These are phyloP conservation scores for Peromyscus attwateri DNA, from an alignment of 2,797 vertebrate genomes.

Conservation along the genomic window DNA sequence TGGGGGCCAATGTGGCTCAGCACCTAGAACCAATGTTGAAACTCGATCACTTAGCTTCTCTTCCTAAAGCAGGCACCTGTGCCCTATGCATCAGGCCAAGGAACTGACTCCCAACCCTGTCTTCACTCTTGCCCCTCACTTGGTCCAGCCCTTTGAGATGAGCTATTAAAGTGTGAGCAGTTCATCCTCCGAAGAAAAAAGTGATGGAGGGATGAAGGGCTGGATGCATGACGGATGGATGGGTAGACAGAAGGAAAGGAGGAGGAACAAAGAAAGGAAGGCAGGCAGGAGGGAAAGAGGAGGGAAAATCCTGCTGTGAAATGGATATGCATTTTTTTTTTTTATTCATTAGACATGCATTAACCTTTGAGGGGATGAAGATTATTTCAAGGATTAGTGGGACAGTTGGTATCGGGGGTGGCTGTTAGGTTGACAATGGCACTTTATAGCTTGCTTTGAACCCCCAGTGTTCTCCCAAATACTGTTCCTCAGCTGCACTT, in stretches of 20 bases:
- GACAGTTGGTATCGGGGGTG: not conserved
- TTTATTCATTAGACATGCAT: not conserved
- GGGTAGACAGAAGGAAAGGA: not conserved
- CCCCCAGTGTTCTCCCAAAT: not conserved
- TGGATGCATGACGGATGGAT: not conserved
- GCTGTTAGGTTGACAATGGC: not conserved
- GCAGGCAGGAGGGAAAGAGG: not conserved
- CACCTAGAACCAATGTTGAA: accelerated
- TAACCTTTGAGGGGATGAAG: not conserved
- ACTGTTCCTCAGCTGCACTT: not conserved
- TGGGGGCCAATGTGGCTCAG: not conserved
- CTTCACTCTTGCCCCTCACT: not conserved
- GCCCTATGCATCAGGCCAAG: not conserved
- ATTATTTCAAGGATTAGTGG: not conserved
- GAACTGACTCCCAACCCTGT: not conserved
- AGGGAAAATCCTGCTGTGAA: not conserved
- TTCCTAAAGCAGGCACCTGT: not conserved
- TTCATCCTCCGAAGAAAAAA: not conserved
- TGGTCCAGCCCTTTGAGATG: not conserved
- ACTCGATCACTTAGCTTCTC: not conserved
- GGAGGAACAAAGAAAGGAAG: not conserved
- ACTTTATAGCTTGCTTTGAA: not conserved
- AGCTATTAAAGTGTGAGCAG: not conserved
- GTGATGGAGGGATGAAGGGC: not conserved
- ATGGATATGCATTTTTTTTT: not conserved